Evolutionary conservation across 2,113 vertebrate genomes (phyloP).

Genomic region (Rhodinocichla rosea): DNA sequence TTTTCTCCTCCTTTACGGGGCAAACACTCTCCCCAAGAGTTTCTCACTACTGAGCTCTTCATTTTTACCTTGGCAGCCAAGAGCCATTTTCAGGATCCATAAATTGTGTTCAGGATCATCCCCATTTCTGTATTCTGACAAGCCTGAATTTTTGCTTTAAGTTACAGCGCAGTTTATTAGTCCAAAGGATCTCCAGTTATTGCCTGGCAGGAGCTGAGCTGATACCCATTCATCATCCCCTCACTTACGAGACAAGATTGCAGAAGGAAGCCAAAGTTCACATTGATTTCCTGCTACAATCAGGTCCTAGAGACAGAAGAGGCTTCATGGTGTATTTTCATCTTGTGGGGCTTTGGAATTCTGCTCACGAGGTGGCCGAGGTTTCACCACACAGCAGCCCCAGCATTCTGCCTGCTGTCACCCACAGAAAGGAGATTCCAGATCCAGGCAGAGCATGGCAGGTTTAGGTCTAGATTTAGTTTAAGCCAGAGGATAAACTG

Average conservation of each 20-base stretch:
- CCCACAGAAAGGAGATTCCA: not conserved
- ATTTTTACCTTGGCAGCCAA: not conserved
- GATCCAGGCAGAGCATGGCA: not conserved
- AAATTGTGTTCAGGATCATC: not conserved
- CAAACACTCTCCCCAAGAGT: not conserved
- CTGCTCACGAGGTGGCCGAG: not conserved
- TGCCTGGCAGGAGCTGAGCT: not conserved
- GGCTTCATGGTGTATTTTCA: not conserved
- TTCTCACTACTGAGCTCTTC: not conserved
- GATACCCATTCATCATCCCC: not conserved
- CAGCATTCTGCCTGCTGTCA: not conserved
- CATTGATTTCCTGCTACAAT: not conserved
- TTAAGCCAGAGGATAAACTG: not conserved
- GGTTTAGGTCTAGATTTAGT: not conserved
- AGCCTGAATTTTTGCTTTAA: not conserved
- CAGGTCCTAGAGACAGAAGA: not conserved
- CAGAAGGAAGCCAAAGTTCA: not conserved
- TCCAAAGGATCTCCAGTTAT: not conserved
- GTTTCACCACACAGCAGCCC: not conserved
- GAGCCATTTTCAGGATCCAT: not conserved
- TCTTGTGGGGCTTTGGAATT: not conserved
- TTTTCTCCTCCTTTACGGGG: not conserved
- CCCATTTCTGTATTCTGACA: not conserved
- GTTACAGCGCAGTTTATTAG: not conserved
- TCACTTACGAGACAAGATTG: not conserved